Evolutionary conservation across 2,888 invertebrate species (phyloP).

Genomic region (Plagodis dolabraria): DNA sequence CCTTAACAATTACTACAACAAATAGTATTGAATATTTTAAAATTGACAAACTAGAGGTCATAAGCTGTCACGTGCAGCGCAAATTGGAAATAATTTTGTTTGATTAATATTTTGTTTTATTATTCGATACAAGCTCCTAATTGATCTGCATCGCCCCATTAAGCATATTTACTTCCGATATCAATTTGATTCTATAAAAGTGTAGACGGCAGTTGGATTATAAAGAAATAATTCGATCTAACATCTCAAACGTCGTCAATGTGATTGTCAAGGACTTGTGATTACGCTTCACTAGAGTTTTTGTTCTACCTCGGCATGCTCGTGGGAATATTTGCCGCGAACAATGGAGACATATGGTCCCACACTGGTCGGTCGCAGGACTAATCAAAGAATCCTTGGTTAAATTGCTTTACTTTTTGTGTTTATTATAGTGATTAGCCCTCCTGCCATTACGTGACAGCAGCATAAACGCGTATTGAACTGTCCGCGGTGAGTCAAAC

Average conservation of each 20-base stretch:
- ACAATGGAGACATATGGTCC: constrained; percentile 45
- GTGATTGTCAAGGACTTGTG: constrained; percentile 55
- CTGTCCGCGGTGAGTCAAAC: constrained; percentile 17
- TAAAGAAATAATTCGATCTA: constrained; percentile 42
- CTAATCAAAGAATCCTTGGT: constrained; percentile 34
- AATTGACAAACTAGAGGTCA: too few species aligned
- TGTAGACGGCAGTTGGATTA: constrained; percentile 30
- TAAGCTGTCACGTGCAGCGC: too few species aligned
- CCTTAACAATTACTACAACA: too few species aligned
- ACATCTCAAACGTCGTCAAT: constrained; percentile 43
- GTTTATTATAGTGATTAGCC: constrained; percentile 29
- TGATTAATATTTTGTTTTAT: too few species aligned
- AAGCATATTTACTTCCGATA: constrained; percentile 22
- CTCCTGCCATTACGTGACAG: constrained; percentile 13
- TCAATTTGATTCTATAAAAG: constrained; percentile 43
- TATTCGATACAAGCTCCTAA: too few species aligned
- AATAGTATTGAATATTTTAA: too few species aligned
- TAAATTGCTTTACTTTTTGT: constrained; percentile 38
- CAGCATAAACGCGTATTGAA: constrained; percentile 23
- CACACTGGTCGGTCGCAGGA: constrained; percentile 31
- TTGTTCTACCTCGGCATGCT: constrained; percentile 41
- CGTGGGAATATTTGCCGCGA: constrained; percentile 46
- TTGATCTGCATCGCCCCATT: too few species aligned
- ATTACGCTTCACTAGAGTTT: constrained; percentile 47
- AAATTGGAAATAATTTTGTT: too few species aligned